These are phyloP conservation scores for Euschistus heros DNA, from an alignment of 1,140 invertebrate genomes.

Conservation along the genomic window DNA sequence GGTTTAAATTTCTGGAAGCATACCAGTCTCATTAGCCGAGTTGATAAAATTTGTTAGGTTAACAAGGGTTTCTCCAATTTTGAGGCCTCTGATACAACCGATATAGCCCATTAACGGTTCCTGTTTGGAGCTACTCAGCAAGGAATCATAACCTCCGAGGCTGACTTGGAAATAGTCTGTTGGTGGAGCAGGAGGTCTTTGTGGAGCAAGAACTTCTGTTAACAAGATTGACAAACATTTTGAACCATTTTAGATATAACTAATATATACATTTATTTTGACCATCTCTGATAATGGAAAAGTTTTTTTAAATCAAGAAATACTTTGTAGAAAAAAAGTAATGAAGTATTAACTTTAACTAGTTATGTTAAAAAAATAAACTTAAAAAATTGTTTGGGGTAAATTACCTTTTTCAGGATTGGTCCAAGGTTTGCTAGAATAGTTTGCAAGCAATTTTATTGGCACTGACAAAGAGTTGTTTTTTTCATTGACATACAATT, in stretches of 20 bases:
- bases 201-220: conserved; percentile 69
- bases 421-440: conserved; percentile 72
- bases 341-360: too few relatives aligned
- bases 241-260: too few relatives aligned
- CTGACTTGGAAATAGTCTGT: conserved; percentile 81
- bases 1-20: conserved; percentile 21
- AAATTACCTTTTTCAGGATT: conserved; percentile 59
- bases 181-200: conserved; percentile 67
- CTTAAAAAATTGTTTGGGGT: too few relatives aligned
- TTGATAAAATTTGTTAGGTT: conserved; percentile 61
- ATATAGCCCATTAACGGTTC: conserved; percentile 59
- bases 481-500: conserved; percentile 71
- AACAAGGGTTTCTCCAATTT: conserved; percentile 68
- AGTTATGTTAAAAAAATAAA: too few relatives aligned
- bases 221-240: too few relatives aligned
- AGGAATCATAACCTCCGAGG: conserved; percentile 71
- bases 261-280: too few relatives aligned
- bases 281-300: too few relatives aligned
- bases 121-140: conserved; percentile 54
- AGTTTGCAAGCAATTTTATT: conserved; percentile 56
- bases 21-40: conserved; percentile 57
- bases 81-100: conserved; percentile 78
- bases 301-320: too few relatives aligned
- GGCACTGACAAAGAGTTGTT: conserved; percentile 58
- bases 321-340: too few relatives aligned